Evolutionary conservation across 53 echinoderm and acorn worm genomes (phyloP).

Genomic region (Patiria pectinifera): DNA sequence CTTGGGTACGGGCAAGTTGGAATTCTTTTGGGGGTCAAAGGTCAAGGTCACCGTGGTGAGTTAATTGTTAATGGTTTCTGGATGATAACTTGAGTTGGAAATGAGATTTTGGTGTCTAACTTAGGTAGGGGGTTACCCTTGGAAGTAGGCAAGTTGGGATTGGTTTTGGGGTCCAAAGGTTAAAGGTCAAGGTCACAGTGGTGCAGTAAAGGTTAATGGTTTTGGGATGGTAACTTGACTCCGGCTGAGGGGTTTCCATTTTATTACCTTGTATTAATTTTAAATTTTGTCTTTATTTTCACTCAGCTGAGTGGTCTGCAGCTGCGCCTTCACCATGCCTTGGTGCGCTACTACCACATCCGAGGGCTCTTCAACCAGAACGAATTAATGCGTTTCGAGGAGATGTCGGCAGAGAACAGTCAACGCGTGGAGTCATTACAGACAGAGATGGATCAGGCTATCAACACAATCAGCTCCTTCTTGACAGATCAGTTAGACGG

Average conservation of each 20-base stretch:
- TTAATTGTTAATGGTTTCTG: too few relatives aligned
- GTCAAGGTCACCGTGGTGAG: too few relatives aligned
- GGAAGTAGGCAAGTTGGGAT: too few relatives aligned
- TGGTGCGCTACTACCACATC: constrained; percentile 87
- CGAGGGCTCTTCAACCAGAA: constrained; percentile 92
- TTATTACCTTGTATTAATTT: not conserved
- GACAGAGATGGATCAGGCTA: constrained; percentile 83
- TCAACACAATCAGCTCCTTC: constrained; percentile 82
- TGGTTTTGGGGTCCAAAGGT: too few relatives aligned
- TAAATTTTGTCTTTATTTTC: not conserved
- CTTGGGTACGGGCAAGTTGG: too few relatives aligned
- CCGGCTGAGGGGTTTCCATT: not conserved
- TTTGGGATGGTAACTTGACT: too few relatives aligned
- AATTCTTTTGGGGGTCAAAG: too few relatives aligned
- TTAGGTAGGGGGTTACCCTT: too few relatives aligned
- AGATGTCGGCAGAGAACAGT: constrained; percentile 81
- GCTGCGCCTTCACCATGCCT: constrained; percentile 85
- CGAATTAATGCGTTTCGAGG: constrained; percentile 87
- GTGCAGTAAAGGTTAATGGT: too few relatives aligned
- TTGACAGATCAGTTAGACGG: constrained; percentile 90
- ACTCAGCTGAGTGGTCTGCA: constrained; percentile 93
- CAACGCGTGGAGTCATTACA: constrained; percentile 75
- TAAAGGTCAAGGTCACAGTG: too few relatives aligned
- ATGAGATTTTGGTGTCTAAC: too few relatives aligned
- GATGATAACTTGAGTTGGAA: too few relatives aligned